A percentile compares a stretch with the other conserved stretches of the same genome.
Evolutionary conservation across 2,797 vertebrate genomes (phyloP).

Genomic region (Neosilurus mollespiculum): DNA sequence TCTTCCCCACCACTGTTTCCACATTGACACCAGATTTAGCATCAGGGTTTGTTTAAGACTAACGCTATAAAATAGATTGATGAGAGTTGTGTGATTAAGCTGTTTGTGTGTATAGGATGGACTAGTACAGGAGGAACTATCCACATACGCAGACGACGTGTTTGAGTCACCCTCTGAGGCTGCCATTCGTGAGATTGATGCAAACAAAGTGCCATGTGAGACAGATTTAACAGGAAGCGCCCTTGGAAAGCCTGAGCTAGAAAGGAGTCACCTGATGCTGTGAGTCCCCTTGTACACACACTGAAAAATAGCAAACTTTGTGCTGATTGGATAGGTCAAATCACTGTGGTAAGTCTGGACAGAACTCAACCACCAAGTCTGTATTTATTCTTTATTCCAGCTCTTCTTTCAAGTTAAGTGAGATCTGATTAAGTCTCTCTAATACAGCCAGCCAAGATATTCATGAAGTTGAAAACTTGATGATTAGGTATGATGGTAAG

Average conservation of each 20-base stretch:
- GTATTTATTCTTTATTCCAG: too few species aligned
- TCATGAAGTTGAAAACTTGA: too few species aligned
- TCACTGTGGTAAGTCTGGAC: too few species aligned
- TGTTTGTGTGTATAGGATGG: slow-evolving; percentile 78
- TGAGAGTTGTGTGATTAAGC: slow-evolving; percentile 1
- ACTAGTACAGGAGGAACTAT: slow-evolving; percentile 89
- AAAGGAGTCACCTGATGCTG: slow-evolving; percentile 93
- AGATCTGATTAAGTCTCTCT: too few species aligned
- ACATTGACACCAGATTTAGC: not conserved
- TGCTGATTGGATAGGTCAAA: too few species aligned
- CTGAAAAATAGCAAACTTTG: too few species aligned
- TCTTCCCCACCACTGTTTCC: not conserved
- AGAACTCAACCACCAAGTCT: too few species aligned
- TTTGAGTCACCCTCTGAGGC: slow-evolving; percentile 92
- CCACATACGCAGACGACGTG: slow-evolving; percentile 91
- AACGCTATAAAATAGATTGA: not conserved
- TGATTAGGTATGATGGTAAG: too few species aligned
- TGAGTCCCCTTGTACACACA: slow-evolving; percentile 68
- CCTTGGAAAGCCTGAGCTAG: slow-evolving; percentile 86
- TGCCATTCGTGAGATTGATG: slow-evolving; percentile 80
- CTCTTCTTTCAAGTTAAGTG: too few species aligned
- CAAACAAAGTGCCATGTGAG: slow-evolving; percentile 73
- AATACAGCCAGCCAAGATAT: too few species aligned
- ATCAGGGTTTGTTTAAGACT: too few species aligned
- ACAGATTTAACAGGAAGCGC: slow-evolving; percentile 86